Evolutionary conservation across 2,113 vertebrate genomes (phyloP).

Genomic region (Phyllostomus discolor): DNA sequence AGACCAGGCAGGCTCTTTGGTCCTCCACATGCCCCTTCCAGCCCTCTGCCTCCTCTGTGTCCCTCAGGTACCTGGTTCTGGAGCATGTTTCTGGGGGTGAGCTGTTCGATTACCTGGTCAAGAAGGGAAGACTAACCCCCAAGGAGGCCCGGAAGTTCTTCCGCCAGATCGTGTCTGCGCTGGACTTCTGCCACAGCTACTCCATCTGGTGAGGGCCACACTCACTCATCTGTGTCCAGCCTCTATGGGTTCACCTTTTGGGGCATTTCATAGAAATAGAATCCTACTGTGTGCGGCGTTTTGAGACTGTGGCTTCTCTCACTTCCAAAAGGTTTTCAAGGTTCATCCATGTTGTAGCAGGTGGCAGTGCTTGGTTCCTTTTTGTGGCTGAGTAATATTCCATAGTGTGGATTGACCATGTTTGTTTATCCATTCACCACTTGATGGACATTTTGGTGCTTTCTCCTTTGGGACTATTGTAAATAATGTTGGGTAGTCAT

Average conservation of each 20-base stretch:
- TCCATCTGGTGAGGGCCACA: constrained; percentile 88
- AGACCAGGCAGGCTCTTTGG: neutral
- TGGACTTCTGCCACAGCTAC: constrained; percentile 96
- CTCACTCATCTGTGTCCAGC: neutral
- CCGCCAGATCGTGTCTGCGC: constrained; percentile 93
- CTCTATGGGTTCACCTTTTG: neutral
- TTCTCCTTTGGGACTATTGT: neutral
- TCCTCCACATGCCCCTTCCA: constrained; percentile 2
- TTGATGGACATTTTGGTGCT: neutral
- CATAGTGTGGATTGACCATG: too few relatives aligned
- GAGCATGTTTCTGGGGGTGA: constrained; percentile 95
- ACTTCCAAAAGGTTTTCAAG: neutral
- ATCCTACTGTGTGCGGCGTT: neutral
- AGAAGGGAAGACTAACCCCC: constrained; percentile 92
- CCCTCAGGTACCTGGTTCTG: constrained; percentile 90
- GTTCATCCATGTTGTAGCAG: neutral
- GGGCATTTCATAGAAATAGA: neutral
- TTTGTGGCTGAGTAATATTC: neutral
- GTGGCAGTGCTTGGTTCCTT: neutral
- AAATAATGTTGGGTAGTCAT: neutral
- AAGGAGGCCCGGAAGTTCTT: constrained; percentile 96
- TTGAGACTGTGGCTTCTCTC: neutral
- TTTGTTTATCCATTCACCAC: neutral
- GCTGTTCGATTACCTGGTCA: constrained; percentile 94
- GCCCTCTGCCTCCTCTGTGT: constrained; percentile 25